Base-by-base conservation (phyloP, 2,113 vertebrate genomes). In the Rhinichthys klamathensis region DNA sequence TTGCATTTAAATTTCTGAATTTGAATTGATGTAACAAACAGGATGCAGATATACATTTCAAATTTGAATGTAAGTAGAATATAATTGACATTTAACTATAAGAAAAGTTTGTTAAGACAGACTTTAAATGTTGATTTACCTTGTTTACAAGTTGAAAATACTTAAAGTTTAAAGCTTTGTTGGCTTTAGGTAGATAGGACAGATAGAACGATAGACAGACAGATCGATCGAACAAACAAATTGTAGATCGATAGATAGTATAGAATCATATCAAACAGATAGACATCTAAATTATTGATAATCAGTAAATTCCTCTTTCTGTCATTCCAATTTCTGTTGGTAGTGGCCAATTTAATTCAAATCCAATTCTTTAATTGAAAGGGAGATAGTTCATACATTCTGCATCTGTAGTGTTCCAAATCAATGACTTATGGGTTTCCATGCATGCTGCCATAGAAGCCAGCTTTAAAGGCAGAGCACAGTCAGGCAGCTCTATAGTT, bases 401-500 rank as follows among this genome's bases (percentile, higher is more conserved):
- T 13, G 72, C 16, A 74, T 27, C 21, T 74, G 23, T 44, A 25
- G 61, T 67, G 12, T 25, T 49, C n/a, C 72, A 67, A 35, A 67
- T 13, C 30, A 27, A 8, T 25, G 23, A 27, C 44, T 49, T 49
- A 2, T 32, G 27, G 6, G n/a, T 44, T 27, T 73, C 38, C 38
- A 38, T 38, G 38, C 38, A 49, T 27, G 25, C 10, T 74, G 72
- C 2, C 41, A 74, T 25, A 74, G 41, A 74, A 49, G n/a, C 12
- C 72, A 74, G n/a, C 12, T 49, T 75, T 46, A 46, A 30, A 75
- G 72, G 12, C 72, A 49, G 72, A 49, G 44, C 72, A 49, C 72
- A 49, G 44, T 44, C 13, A 27, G n/a, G 13, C 44, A 49, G 12
- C 44, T 30, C 72, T 18, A n/a, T 25, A 2, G 44, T 44, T 11